Base-by-base conservation (phyloP, 2,888 invertebrate genomes). In the Callinectes sapidus region DNA sequence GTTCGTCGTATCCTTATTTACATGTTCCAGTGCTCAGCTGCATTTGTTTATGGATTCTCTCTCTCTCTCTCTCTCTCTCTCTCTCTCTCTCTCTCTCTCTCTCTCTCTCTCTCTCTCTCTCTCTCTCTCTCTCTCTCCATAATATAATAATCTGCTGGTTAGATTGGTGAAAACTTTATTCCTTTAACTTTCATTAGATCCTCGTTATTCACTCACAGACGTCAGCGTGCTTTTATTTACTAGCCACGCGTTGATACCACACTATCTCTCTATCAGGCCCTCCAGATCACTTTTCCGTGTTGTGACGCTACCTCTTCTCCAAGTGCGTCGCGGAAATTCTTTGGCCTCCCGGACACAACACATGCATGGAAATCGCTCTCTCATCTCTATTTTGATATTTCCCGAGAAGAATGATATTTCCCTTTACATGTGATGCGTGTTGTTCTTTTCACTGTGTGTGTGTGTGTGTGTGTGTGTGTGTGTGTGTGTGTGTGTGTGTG, bases 401-500 rank as follows among this genome's bases (percentile, higher is more conserved):
- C 71, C 71, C 28, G 71, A 71, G 71, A 71, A 71, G 71, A 71
- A 71, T 71, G 71, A 71, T 28, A 71, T 71, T 28, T 71, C 71
- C 71, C n/a, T 71, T 28, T 71, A 13, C n/a, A 13, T 28, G 28
- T 28, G 28, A 1, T 28, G 28, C 28, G 28, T 71, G 71, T 71
- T 61, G 23, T 61, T 61, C 6, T 61, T 61, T 61, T 61, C 61
- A 61, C n/a, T 71, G 10, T 71, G 66, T 71, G 66, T 71, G n/a
- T 71, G 66, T 71, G 66, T 71, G 66, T 71, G 66, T 71, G 66
- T 71, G n/a, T 71, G 66, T 71, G 66, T 71, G 66, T 71, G 66
- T 71, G n/a, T 71, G 66, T 81, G 77, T 81, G 77, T 81, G 77
- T 81, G 81, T 81, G 35, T 81, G 81, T 81, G 35, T 81, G 81